phyloP scores from a whole-genome alignment of 2,888 invertebrate species.

The Elaeidobius kamerunicus region DNA sequence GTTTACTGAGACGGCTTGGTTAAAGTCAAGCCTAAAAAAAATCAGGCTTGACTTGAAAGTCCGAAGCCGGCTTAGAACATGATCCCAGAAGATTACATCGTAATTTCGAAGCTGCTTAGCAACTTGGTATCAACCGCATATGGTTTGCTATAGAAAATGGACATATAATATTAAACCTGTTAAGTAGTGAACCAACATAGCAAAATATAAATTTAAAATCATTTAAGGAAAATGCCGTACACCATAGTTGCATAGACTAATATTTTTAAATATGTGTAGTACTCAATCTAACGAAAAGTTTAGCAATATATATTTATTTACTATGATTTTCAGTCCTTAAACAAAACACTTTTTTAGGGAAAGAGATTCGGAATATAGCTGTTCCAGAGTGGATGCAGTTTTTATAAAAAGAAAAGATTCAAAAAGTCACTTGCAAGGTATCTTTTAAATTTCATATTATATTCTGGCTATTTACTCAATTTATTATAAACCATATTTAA shows the following conservation, averaged over 20 bases:
- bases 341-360: conserved; percentile 32
- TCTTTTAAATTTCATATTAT: conserved; percentile 7
- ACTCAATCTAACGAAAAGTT: background rate
- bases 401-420: conserved; percentile 69
- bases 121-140: too few species aligned
- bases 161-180: too few species aligned
- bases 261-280: background rate
- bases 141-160: too few species aligned
- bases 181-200: too few species aligned
- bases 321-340: background rate
- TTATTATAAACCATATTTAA: conserved; percentile 7
- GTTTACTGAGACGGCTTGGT: too few species aligned
- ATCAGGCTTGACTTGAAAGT: too few species aligned
- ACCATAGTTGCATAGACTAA: background rate
- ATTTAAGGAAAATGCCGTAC: background rate
- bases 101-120: too few species aligned
- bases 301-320: background rate
- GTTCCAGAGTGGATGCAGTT: conserved; percentile 74
- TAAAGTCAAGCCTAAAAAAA: too few species aligned
- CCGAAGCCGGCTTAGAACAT: too few species aligned
- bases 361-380: conserved; percentile 56
- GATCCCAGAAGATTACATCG: too few species aligned
- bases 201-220: too few species aligned
- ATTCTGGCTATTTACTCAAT: background rate
- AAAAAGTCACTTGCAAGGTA: conserved; percentile 79